phyloP scores from a whole-genome alignment of 92 coral and sea anemone genomes.

The Bergia puertoricense region DNA sequence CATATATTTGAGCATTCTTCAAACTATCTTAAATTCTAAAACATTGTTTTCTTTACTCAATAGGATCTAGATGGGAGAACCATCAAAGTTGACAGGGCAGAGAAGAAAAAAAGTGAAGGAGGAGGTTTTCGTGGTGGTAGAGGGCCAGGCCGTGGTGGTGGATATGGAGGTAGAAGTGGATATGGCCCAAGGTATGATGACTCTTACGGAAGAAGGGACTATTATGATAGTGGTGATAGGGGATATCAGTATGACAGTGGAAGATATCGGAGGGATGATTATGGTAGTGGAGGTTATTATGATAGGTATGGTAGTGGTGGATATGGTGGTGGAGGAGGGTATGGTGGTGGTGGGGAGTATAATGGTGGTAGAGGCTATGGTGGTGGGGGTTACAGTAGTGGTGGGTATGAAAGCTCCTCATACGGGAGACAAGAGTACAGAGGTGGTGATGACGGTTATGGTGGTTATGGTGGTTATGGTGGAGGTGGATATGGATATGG shows the following conservation, averaged over 20 bases:
- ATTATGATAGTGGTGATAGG: constrained; percentile 17
- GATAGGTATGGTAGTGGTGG: background rate
- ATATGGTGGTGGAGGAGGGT: background rate
- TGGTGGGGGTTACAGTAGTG: background rate
- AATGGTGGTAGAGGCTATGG: constrained; percentile 22
- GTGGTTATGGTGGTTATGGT: constrained; percentile 4
- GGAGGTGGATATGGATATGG: constrained; percentile 30
- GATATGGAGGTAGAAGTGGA: constrained; percentile 45
- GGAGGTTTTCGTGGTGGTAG: constrained; percentile 52
- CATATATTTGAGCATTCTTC: background rate
- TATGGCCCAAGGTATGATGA: constrained; percentile 15
- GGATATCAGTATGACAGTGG: constrained; percentile 19
- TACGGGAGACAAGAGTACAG: constrained; percentile 25
- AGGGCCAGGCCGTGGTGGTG: constrained; percentile 43
- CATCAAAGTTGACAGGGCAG: constrained; percentile 43
- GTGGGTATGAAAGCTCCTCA: background rate
- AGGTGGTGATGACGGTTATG: constrained; percentile 21
- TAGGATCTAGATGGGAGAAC: constrained; percentile 53
- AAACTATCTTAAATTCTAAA: background rate
- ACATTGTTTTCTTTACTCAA: background rate
- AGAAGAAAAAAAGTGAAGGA: constrained; percentile 35
- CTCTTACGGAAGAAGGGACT: constrained; percentile 18
- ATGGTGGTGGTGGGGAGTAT: constrained; percentile 35
- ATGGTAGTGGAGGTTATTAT: constrained; percentile 32
- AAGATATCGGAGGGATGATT: constrained; percentile 22